A percentile compares a stretch with the other conserved stretches of the same genome.
phyloP scores from a whole-genome alignment of 2,113 vertebrate genomes.

The Centropus bengalensis region DNA sequence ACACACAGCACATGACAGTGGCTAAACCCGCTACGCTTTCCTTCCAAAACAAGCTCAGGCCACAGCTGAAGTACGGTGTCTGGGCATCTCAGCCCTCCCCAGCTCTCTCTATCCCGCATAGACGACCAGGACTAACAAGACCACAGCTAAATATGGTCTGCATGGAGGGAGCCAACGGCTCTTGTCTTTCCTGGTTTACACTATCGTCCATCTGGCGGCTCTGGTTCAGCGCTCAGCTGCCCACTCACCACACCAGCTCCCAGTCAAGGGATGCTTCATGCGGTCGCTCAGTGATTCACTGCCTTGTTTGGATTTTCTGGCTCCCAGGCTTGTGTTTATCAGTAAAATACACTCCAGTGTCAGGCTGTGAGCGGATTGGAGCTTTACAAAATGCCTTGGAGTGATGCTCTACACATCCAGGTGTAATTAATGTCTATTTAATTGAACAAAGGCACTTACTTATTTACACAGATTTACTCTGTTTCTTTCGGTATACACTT shows the following conservation, averaged over 20 bases:
- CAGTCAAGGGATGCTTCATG: neutral
- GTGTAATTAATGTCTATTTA: neutral
- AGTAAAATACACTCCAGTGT: conserved; percentile 22
- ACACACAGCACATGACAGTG: rapidly evolving
- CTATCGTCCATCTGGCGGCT: neutral
- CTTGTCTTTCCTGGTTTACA: neutral
- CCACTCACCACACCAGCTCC: neutral
- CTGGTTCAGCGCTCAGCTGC: rapidly evolving
- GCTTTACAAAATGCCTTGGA: neutral
- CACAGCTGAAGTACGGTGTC: neutral
- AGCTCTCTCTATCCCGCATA: neutral
- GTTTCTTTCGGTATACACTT: neutral
- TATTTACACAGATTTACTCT: neutral
- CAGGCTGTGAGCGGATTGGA: neutral
- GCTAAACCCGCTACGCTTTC: neutral
- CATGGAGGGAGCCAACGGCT: neutral
- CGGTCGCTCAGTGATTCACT: neutral
- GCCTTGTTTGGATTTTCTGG: conserved; percentile 64
- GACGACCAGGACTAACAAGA: neutral
- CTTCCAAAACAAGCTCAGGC: neutral
- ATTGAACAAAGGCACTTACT: neutral
- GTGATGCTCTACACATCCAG: neutral
- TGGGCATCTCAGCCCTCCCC: neutral
- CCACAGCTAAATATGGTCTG: conserved; percentile 45
- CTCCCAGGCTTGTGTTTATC: conserved; percentile 37